These are phyloP conservation scores for Plecotus auritus DNA, from an alignment of 2,113 vertebrate genomes.

Conservation along the genomic window DNA sequence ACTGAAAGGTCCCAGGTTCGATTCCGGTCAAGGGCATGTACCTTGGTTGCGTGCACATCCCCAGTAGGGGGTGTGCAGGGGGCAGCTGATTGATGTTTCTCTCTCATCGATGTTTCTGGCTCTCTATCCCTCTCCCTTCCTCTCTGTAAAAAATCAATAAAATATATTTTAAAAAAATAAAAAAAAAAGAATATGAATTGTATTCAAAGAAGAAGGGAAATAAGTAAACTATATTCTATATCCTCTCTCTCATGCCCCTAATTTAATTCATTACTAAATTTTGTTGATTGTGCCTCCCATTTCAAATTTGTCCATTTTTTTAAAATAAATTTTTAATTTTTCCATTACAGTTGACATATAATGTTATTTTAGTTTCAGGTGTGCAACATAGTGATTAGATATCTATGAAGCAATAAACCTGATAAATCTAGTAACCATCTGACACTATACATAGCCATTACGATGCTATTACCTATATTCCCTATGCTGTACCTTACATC, in stretches of 20 bases:
- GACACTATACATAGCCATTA: neutral
- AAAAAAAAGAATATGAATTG: neutral
- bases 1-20: too few species aligned
- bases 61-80: too few species aligned
- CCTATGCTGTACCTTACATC: neutral
- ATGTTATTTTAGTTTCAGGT: neutral
- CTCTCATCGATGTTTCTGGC: too few species aligned
- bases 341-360: neutral
- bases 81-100: too few species aligned
- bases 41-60: too few species aligned
- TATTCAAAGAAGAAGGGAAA: neutral
- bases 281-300: neutral
- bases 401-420: neutral
- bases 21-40: too few species aligned
- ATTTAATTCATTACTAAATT: neutral
- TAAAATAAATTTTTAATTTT: neutral
- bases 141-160: too few species aligned
- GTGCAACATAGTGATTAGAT: neutral
- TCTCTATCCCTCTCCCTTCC: too few species aligned
- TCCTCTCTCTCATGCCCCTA: neutral
- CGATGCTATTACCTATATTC: neutral
- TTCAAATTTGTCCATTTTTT: neutral
- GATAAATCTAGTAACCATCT: neutral
- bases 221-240: neutral
- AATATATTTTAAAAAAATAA: too few species aligned